Evolutionary conservation across 2,113 vertebrate species (phyloP), one percentile per base, ranked within the genome.

Genomic region (Australoheros scitulus): DNA sequence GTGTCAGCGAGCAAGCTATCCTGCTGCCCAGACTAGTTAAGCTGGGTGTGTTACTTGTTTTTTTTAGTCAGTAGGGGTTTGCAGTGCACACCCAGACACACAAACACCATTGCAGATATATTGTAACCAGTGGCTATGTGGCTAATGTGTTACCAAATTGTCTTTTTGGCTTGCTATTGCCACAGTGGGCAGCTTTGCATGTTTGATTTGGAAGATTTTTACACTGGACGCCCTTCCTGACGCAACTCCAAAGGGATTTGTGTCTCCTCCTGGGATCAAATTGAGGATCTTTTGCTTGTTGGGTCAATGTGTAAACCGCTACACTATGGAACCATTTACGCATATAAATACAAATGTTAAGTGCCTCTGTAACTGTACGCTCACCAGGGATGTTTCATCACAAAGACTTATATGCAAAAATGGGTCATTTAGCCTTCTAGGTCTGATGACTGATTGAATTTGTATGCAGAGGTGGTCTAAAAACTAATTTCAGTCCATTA

Each of bases 401-500:
- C 29, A 14, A 50, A 43, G 15, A 20, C 65, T 29, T 15, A 20
- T 24, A 29, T 70, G 65, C 41, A 29, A 43, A 70, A 50, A 70
- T 22, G 29, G 2, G 9, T 2, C 64, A 50, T 47, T 68, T 68
- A 26, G 43, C 18, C 24, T 50, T 26, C 43, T 29, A 55, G 11
- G 11, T 72, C 24, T 32, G 43, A 72, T 72, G 43, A 18, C 24
- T 72, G 29, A 6, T 58, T 79, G 11, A 22, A 63, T 56, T 81
- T 82, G 10, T 60, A 38, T n/a, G 22, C 36, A 58, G 68, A 76
- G 26, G 20, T 64, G 18, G 32, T 24, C 41, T 56, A 61, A 75
- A 77, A 77, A 43, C 76, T 36, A 3, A 43, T 82, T 82, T 68
- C 22, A 61, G 22, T 38, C 32, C 55, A 83, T 74, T 79, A 63